Evolutionary conservation across 2,888 invertebrate genomes (phyloP).

Genomic region (Schizotus pectinicornis): DNA sequence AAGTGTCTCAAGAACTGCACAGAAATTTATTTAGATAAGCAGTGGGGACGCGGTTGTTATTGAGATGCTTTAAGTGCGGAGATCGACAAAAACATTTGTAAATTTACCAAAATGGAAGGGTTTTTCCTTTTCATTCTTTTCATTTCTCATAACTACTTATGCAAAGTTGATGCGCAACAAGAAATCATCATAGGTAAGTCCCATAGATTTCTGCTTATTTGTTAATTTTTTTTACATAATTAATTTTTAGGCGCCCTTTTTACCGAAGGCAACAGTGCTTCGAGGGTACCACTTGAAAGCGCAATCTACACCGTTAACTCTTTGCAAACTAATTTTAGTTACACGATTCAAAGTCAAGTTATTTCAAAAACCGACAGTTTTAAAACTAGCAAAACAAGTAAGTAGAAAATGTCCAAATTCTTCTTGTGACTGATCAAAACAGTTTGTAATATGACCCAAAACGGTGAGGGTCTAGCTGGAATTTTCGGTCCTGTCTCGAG

Average conservation of each 20-base stretch:
- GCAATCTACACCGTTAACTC: conserved; percentile 62
- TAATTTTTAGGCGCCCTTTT: conserved; percentile 45
- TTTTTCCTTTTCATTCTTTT: not conserved
- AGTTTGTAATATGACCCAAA: conserved; percentile 64
- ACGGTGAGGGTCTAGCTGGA: conserved; percentile 72
- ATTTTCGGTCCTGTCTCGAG: conserved; percentile 81
- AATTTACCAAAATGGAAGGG: too few species aligned
- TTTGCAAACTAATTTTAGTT: conserved; percentile 43
- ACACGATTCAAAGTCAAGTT: conserved; percentile 39
- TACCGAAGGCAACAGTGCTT: conserved; percentile 61
- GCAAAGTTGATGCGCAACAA: conserved; percentile 34
- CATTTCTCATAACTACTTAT: conserved; percentile 41
- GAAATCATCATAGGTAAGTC: conserved; percentile 18
- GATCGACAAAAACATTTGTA: too few species aligned
- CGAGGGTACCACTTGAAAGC: conserved; percentile 66
- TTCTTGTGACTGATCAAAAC: conserved; percentile 7
- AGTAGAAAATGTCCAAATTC: conserved; percentile 21
- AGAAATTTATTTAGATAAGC: too few species aligned
- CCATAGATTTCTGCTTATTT: not conserved
- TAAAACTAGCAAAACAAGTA: conserved; percentile 51
- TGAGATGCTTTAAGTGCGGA: too few species aligned
- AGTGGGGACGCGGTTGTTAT: too few species aligned
- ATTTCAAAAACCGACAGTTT: conserved; percentile 50
- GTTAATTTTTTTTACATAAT: conserved; percentile 2
- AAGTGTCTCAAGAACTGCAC: conserved; percentile 17